Conservation (phyloP, 2,797 vertebrate genomes). For the Fratercula arctica region DNA sequence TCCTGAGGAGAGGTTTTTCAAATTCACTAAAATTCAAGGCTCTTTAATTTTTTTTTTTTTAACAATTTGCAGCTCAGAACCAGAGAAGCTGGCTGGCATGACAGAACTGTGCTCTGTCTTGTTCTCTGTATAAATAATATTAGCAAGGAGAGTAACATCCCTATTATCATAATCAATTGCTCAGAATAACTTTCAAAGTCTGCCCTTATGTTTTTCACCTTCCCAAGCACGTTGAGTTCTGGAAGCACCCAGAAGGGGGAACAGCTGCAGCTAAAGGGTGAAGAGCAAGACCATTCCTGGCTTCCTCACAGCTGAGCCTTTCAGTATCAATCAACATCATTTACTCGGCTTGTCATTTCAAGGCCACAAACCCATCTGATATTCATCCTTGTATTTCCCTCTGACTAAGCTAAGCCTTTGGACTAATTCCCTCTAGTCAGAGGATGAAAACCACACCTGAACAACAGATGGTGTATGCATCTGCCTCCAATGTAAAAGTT, state of each 20-base stretch:
- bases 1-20: neutral
- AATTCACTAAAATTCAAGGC: neutral
- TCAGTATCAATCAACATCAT: constrained; percentile 43
- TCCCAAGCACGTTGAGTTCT: neutral
- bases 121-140: neutral
- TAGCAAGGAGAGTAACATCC: neutral
- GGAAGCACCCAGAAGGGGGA: neutral
- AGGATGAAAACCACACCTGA: neutral
- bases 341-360: constrained; percentile 14
- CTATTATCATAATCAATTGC: constrained; percentile 6
- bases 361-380: constrained; percentile 10
- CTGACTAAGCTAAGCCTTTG: neutral
- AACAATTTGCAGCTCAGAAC: neutral
- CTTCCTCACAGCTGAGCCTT: constrained; percentile 11
- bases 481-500: neutral
- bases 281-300: constrained; percentile 15
- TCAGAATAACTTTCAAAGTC: constrained; percentile 31
- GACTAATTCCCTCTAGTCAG: neutral
- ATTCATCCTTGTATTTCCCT: neutral
- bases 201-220: neutral
- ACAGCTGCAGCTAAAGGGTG: neutral
- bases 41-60: neutral
- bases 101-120: neutral
- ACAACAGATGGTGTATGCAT: neutral
- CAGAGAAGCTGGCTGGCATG: neutral